phyloP scores from a whole-genome alignment of 2,888 invertebrate species.

The Agrochola macilenta region DNA sequence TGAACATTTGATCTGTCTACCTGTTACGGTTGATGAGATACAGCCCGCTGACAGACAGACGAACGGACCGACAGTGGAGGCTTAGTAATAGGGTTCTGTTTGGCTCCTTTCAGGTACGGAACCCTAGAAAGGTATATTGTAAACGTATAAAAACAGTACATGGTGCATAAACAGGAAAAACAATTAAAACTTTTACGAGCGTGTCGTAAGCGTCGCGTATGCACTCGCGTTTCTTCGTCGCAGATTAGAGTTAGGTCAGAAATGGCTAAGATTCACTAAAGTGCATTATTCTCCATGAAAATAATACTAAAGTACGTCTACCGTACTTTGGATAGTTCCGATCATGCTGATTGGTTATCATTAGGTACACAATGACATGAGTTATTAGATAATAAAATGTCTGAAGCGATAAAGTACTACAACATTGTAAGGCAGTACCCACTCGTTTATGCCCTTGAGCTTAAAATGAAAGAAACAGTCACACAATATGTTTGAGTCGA shows the following conservation, averaged over 20 bases:
- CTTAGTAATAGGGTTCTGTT: too few species aligned
- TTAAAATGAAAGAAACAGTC: too few species aligned
- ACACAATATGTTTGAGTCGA: too few species aligned
- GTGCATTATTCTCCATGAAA: not conserved
- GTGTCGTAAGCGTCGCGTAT: not conserved
- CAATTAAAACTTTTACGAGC: not conserved
- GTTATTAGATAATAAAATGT: not conserved
- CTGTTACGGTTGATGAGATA: too few species aligned
- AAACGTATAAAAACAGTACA: too few species aligned
- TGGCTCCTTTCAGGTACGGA: too few species aligned
- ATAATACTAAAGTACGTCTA: not conserved
- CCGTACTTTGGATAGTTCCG: not conserved
- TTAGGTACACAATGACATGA: not conserved
- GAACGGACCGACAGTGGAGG: too few species aligned
- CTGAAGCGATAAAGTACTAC: not conserved
- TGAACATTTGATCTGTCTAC: too few species aligned
- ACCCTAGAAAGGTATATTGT: too few species aligned
- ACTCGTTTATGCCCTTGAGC: not conserved
- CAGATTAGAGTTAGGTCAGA: not conserved
- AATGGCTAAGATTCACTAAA: not conserved
- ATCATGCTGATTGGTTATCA: not conserved
- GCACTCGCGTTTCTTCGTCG: not conserved
- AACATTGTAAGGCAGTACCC: not conserved
- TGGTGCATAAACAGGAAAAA: not conserved
- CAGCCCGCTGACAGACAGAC: too few species aligned